Evolutionary conservation across 37 sponge, comb jelly and placozoan species (phyloP).

Genomic region (Spongilla lacustris): DNA sequence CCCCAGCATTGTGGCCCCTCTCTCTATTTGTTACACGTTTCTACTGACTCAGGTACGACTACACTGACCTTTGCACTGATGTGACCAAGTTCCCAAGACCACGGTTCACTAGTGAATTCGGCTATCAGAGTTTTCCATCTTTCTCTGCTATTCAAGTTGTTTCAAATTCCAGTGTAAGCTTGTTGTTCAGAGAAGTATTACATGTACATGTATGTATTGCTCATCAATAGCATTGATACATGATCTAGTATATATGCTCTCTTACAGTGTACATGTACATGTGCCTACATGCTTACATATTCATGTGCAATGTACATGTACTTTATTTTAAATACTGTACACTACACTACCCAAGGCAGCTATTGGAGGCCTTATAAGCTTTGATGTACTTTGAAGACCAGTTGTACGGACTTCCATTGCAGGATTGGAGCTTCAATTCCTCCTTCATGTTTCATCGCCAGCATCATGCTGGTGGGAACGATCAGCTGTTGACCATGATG

Average conservation of each 20-base stretch:
- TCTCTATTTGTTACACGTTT: not conserved
- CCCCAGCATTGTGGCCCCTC: not conserved
- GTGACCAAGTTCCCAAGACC: constrained; percentile 86
- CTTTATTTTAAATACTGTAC: too few species aligned
- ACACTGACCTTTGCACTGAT: constrained; percentile 78
- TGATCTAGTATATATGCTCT: too few species aligned
- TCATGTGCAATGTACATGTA: too few species aligned
- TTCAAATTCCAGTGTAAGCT: constrained; percentile 47
- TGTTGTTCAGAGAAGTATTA: not conserved
- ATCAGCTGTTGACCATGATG: constrained; percentile 66
- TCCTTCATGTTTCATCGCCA: constrained; percentile 88
- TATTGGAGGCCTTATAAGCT: too few species aligned
- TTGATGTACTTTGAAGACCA: too few species aligned
- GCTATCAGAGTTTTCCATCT: constrained; percentile 94
- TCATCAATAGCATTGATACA: too few species aligned
- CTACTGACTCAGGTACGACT: constrained; percentile 78
- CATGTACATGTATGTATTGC: not conserved
- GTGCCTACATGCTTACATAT: too few species aligned
- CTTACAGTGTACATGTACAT: too few species aligned
- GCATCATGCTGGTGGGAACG: constrained; percentile 91
- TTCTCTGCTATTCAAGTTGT: constrained; percentile 59
- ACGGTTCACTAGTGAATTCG: constrained; percentile 97
- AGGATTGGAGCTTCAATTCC: constrained; percentile 86
- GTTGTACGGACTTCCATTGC: too few species aligned
- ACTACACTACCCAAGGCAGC: too few species aligned